A percentile compares a stretch with the other conserved stretches of the same genome.
These are phyloP conservation scores for Lamprotornis superbus DNA, from an alignment of 2,113 vertebrate genomes.

Conservation along the genomic window DNA sequence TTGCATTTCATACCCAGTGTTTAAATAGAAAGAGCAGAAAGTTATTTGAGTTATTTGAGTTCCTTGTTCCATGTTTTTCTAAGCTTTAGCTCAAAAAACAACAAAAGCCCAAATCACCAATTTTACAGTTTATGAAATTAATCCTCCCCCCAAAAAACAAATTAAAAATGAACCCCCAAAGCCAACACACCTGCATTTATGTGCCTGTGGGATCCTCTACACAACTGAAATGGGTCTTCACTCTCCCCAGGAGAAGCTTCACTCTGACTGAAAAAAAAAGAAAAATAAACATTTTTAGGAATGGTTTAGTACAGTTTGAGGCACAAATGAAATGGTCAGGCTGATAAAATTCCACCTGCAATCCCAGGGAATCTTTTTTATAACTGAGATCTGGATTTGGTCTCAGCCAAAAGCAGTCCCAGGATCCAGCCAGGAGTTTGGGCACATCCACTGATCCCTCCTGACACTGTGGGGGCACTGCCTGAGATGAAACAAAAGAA, in stretches of 20 bases:
- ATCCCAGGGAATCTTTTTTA: not conserved
- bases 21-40: not conserved
- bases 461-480: too few relatives aligned
- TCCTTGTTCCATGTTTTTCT: not conserved
- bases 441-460: not conserved
- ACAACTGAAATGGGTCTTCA: conserved; percentile 37
- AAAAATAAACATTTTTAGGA: not conserved
- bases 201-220: conserved; percentile 47
- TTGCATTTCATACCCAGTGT: not conserved
- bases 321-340: not conserved
- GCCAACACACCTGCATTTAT: conserved; percentile 79
- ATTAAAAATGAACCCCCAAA: not conserved
- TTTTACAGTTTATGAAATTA: not conserved
- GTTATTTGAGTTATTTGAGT: not conserved
- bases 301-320: not conserved
- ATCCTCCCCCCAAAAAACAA: not conserved
- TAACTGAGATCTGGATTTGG: rapidly evolving
- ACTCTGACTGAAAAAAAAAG: not conserved
- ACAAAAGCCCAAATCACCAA: not conserved
- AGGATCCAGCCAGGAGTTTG: not conserved
- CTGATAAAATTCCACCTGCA: not conserved
- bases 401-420: not conserved
- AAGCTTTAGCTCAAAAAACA: not conserved
- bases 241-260: not conserved
- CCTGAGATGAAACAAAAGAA: not conserved